phyloP scores from a whole-genome alignment of 1,140 invertebrate genomes.

The Hycleus cichorii region DNA sequence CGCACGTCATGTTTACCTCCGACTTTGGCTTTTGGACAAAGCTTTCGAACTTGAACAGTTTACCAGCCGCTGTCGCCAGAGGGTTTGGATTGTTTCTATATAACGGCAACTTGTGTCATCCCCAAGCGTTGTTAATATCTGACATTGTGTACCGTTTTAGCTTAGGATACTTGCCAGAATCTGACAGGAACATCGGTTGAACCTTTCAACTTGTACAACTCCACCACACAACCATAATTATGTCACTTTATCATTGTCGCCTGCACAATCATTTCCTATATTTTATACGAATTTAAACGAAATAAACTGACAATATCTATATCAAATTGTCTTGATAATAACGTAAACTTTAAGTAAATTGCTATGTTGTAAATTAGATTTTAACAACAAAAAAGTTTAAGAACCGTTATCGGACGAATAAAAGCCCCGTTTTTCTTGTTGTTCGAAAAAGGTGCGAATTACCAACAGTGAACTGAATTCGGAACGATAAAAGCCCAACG shows the following conservation, averaged over 20 bases:
- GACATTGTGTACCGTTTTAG: constrained; percentile 7
- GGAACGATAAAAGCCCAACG: constrained; percentile 18
- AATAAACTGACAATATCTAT: too few species aligned
- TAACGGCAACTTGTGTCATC: constrained; percentile 16
- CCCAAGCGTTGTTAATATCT: constrained; percentile 19
- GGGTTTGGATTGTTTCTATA: constrained; percentile 12
- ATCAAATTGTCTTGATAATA: neutral
- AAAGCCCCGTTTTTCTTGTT: neutral
- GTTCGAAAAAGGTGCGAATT: constrained; percentile 15
- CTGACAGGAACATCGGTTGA: constrained; percentile 6
- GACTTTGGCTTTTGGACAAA: constrained; percentile 21
- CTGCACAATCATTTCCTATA: too few species aligned
- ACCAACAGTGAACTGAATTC: constrained; percentile 6
- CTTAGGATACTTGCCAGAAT: constrained; percentile 1
- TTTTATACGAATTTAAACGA: too few species aligned
- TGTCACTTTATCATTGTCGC: too few species aligned
- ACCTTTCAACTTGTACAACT: too few species aligned
- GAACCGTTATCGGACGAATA: neutral
- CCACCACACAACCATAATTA: too few species aligned
- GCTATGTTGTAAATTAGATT: neutral
- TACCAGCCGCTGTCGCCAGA: constrained; percentile 16
- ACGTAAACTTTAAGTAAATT: neutral
- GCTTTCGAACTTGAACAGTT: constrained; percentile 18
- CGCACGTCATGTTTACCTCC: constrained; percentile 23
- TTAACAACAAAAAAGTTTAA: neutral